Evolutionary conservation across 1,140 invertebrate genomes (phyloP).

Genomic region (Varroa destructor): DNA sequence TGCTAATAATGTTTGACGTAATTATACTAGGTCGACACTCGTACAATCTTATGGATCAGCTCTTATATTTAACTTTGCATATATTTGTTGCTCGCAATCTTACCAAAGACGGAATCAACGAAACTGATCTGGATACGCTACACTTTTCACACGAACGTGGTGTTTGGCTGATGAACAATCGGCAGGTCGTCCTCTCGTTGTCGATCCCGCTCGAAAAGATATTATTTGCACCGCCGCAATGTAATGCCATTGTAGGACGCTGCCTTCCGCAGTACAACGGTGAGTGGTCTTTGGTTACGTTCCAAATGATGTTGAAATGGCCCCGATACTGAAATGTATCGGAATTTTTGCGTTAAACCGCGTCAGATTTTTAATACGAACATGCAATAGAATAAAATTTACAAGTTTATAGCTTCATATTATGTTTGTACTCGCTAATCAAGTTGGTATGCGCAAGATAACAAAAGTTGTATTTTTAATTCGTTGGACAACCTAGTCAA

Average conservation of each 20-base stretch:
- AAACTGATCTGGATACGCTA: conserved; percentile 19
- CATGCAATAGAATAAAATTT: too few relatives aligned
- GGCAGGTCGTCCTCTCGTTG: not conserved
- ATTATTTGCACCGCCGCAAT: not conserved
- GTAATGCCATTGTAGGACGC: not conserved
- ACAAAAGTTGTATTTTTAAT: too few relatives aligned
- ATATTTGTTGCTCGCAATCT: conserved; percentile 14
- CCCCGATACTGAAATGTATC: too few relatives aligned
- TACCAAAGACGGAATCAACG: conserved; percentile 30
- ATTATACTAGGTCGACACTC: too few relatives aligned
- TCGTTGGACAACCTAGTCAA: too few relatives aligned
- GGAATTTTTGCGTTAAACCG: too few relatives aligned
- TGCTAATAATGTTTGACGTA: too few relatives aligned
- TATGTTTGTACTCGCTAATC: too few relatives aligned
- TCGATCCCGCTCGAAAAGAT: not conserved
- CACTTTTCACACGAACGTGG: conserved; percentile 1
- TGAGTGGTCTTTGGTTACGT: not conserved
- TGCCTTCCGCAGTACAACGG: not conserved
- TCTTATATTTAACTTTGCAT: not conserved
- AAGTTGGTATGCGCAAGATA: too few relatives aligned
- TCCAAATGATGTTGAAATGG: not conserved
- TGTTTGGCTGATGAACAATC: not conserved
- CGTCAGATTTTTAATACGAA: too few relatives aligned
- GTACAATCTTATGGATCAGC: conserved; percentile 10
- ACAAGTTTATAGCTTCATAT: too few relatives aligned